Base-by-base conservation (phyloP, 2,888 invertebrate species). In the Priocnemis perturbator region DNA sequence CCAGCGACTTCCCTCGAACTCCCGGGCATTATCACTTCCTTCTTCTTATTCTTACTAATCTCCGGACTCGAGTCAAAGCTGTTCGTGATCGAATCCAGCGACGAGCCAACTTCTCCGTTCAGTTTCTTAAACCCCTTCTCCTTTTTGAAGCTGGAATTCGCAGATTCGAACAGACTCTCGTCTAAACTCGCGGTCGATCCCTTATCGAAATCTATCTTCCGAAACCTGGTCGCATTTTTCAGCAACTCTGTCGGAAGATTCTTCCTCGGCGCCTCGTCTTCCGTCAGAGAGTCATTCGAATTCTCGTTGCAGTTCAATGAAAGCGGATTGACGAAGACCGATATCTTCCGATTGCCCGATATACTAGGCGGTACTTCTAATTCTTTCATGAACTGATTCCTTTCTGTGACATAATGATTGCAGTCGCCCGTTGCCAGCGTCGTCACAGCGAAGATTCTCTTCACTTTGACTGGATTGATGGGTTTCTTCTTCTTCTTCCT, bases 321-420 rank as follows among this genome's bases (percentile, higher is more conserved):
- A 0, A 94, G 89, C 3, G 93, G 93, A 82, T 94, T 94, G 53
- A 94, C 92, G 64, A 93, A 92, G 50, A 94, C 91, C 5, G 93
- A 92, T 20, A 94, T 92, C 67, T 92, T 91, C 19, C 90, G 76
- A 83, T 84, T 91, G 77, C 84, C 89, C 26, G 91, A 90, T 79
- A 90, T 89, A 72, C 89, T 89, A 2, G 91, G 89, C 14, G 91
- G 90, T 14, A 91, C 88, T 76, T 92, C 92, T 17, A 90, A 88
- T 63, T 91, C 91, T 69, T 90, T 85, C 81, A 88, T 86, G 61
- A 86, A 85, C 45, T 89, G 85, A 79, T 89, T 89, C 63, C 86
- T 87, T 62, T 90, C 90, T 0, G 90, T 90, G 2, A 90, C 86
- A 65, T 90, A 90, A 17, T 90, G 89, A 63, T 88, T 87, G 3